phyloP scores from a whole-genome alignment of 2,888 invertebrate species.

The Zeuzera pyrina region DNA sequence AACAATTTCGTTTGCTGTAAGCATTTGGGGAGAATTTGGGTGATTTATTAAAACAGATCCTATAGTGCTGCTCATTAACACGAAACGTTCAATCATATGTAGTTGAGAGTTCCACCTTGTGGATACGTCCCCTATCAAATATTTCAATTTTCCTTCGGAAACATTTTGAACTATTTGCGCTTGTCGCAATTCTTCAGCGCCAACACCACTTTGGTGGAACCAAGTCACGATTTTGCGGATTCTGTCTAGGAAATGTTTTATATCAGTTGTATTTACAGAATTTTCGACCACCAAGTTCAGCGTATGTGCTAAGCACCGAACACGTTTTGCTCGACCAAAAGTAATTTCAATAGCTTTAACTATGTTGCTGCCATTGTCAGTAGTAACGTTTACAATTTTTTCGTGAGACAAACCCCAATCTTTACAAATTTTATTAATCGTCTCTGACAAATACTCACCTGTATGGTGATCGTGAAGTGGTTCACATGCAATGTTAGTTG shows the following conservation, averaged over 20 bases:
- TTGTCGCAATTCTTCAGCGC: conserved; percentile 1
- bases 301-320: conserved; percentile 3
- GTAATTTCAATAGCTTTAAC: conserved; percentile 3
- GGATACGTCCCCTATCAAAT: neutral
- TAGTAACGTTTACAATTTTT: no score
- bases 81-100: neutral
- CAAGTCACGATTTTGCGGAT: conserved; percentile 2
- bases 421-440: no score
- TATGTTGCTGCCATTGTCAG: neutral
- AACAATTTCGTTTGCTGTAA: no score
- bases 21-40: no score
- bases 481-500: no score
- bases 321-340: conserved; percentile 5
- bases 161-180: conserved; percentile 2
- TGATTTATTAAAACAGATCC: neutral
- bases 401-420: no score
- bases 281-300: conserved; percentile 2
- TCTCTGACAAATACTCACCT: no score
- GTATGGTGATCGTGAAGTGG: no score
- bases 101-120: neutral
- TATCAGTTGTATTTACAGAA: neutral
- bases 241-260: conserved; percentile 1
- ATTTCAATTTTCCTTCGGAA: conserved; percentile 1
- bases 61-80: neutral
- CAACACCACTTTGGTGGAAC: conserved; percentile 3